Percentiles rank a stretch among this genome's conserved stretches.
phyloP scores from a whole-genome alignment of 1,140 invertebrate genomes.

The Drosophila rhopaloa region DNA sequence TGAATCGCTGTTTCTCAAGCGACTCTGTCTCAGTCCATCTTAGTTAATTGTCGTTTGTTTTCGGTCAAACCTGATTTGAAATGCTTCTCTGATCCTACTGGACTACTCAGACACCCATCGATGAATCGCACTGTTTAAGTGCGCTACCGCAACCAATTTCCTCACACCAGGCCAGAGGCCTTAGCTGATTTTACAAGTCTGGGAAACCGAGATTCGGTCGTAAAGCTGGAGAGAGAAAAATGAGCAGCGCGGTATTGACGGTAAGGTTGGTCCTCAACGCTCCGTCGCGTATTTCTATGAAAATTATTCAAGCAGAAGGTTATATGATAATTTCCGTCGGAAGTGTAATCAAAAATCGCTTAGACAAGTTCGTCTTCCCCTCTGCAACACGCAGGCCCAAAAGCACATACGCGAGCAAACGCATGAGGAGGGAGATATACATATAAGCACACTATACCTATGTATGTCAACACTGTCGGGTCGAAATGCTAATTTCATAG shows the following conservation, averaged over 20 bases:
- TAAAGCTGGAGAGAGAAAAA: neutral
- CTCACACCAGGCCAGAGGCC: neutral
- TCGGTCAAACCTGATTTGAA: neutral
- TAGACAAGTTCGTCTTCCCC: constrained; percentile 62
- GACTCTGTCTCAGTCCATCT: too few species aligned
- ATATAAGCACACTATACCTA: too few species aligned
- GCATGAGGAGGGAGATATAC: neutral
- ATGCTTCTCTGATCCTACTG: too few species aligned
- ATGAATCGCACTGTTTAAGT: neutral
- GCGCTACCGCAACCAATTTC: neutral
- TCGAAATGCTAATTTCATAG: neutral
- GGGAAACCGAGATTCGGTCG: neutral
- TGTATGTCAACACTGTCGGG: too few species aligned
- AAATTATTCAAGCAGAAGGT: constrained; percentile 85
- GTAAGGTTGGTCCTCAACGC: constrained; percentile 1
- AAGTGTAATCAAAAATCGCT: constrained; percentile 85
- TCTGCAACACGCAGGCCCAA: constrained; percentile 1
- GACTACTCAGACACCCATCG: constrained; percentile 1
- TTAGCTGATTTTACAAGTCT: neutral
- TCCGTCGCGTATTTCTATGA: constrained; percentile 68
- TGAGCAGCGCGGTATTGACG: constrained; percentile 10
- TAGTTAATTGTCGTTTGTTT: neutral
- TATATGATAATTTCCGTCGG: constrained; percentile 85
- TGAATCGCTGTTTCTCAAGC: neutral
- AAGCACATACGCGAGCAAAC: neutral